Percentiles rank a stretch among this genome's conserved stretches.
These are phyloP conservation scores for Callithrix jacchus DNA, from an alignment of 2,113 vertebrate genomes.

Conservation along the genomic window DNA sequence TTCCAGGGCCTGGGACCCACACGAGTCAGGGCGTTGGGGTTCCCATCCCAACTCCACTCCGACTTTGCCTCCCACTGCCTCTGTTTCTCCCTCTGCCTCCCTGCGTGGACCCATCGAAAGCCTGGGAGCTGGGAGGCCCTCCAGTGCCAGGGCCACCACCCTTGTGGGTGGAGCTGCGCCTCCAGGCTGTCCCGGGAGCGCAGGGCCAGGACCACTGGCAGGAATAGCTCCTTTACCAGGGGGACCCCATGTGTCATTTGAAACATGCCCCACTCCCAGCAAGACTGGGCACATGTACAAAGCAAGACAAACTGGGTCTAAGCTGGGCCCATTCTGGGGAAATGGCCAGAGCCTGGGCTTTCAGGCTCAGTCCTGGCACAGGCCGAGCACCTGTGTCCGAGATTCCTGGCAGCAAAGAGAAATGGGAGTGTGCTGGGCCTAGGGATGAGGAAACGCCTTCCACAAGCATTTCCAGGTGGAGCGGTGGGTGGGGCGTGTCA, in stretches of 20 bases:
- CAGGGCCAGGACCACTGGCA: too few relatives aligned
- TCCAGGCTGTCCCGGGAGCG: too few relatives aligned
- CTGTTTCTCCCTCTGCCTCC: too few relatives aligned
- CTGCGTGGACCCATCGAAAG: too few relatives aligned
- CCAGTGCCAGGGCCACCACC: too few relatives aligned
- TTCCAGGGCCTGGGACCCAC: too few relatives aligned
- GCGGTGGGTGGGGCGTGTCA: too few relatives aligned
- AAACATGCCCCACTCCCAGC: not conserved
- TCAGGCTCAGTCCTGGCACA: not conserved
- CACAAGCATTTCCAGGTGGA: not conserved
- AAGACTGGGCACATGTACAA: not conserved
- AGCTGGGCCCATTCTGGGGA: not conserved
- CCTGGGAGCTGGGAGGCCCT: too few relatives aligned
- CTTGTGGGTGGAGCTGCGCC: too few relatives aligned
- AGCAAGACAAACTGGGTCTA: not conserved
- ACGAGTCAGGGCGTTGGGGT: too few relatives aligned
- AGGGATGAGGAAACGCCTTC: not conserved
- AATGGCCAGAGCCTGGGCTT: rapidly evolving
- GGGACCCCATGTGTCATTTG: not conserved
- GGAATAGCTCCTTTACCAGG: not conserved
- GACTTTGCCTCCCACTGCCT: too few relatives aligned
- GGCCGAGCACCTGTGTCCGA: not conserved
- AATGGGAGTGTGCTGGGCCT: not conserved
- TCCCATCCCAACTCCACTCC: too few relatives aligned
- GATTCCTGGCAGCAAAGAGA: not conserved